These are phyloP conservation scores for Gymnocypris eckloni DNA, from an alignment of 2,797 vertebrate genomes.

Conservation along the genomic window DNA sequence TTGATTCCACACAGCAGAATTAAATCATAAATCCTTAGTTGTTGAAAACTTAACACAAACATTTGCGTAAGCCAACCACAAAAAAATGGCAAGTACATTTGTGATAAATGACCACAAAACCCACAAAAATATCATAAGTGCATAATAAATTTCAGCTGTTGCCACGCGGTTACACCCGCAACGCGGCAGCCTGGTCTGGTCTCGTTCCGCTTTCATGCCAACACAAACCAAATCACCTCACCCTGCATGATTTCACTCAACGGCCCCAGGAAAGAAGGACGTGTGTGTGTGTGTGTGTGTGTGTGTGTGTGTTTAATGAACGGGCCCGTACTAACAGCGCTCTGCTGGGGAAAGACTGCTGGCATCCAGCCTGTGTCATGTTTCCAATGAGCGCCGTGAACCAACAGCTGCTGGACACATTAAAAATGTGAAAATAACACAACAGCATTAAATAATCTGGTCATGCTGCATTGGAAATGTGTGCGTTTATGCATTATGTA, in stretches of 20 bases:
- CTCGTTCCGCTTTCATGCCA: slow-evolving; percentile 30
- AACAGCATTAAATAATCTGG: neutral
- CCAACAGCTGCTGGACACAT: slow-evolving; percentile 45
- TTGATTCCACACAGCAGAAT: neutral
- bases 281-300: neutral
- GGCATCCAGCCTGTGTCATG: slow-evolving; percentile 43
- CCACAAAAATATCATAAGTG: slow-evolving; percentile 7
- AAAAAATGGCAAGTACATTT: slow-evolving; percentile 18
- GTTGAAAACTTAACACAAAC: slow-evolving; percentile 27
- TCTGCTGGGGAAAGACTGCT: slow-evolving; percentile 25
- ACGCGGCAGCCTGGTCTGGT: neutral
- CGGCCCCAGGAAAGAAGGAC: slow-evolving; percentile 30
- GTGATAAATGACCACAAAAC: slow-evolving; percentile 34
- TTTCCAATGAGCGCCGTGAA: slow-evolving; percentile 42
- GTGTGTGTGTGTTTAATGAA: neutral
- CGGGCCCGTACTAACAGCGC: slow-evolving; percentile 40
- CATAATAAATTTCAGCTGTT: slow-evolving; percentile 38
- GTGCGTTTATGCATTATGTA: no score
- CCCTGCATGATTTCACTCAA: slow-evolving; percentile 58
- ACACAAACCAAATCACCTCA: slow-evolving; percentile 48
- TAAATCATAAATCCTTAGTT: slow-evolving; percentile 13
- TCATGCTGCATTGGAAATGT: neutral
- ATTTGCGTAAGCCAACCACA: slow-evolving; percentile 21
- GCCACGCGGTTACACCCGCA: slow-evolving; percentile 5
- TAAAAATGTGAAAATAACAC: slow-evolving; percentile 32